These are phyloP conservation scores for Ichneumoninae sp. DNA, from an alignment of 2,888 invertebrate genomes.

Conservation along the genomic window DNA sequence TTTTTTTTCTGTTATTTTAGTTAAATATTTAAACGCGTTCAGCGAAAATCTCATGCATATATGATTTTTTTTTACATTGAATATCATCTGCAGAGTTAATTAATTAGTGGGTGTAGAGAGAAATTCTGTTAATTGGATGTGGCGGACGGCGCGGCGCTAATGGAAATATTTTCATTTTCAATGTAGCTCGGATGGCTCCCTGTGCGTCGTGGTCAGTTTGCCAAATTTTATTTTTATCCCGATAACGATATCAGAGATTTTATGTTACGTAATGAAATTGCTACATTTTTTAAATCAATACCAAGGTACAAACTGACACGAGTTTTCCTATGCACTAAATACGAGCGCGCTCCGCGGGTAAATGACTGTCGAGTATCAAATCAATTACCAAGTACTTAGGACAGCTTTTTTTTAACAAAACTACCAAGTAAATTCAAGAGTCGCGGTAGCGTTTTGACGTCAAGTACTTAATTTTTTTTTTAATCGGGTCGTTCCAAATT, in stretches of 20 bases:
- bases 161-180: not conserved
- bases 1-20: not conserved
- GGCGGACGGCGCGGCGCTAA: not conserved
- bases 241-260: not conserved
- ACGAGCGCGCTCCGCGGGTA: no score
- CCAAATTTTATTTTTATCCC: not conserved
- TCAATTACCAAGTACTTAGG: no score
- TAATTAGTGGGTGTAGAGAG: not conserved
- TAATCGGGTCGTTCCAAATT: no score
- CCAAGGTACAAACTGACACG: no score
- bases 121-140: constrained; percentile 4
- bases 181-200: not conserved
- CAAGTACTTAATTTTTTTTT: no score
- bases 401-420: no score
- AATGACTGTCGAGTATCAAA: no score
- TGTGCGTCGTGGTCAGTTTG: not conserved
- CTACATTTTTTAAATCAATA: no score
- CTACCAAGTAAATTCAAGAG: no score
- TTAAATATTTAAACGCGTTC: not conserved
- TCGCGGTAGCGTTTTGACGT: no score
- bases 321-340: no score
- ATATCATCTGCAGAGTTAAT: not conserved
- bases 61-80: not conserved
- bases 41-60: not conserved
- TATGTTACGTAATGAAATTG: not conserved